Evolutionary conservation across 2,888 invertebrate species (phyloP), one percentile per base, ranked within the genome.

Genomic region (Drosophila quasianomalipes): DNA sequence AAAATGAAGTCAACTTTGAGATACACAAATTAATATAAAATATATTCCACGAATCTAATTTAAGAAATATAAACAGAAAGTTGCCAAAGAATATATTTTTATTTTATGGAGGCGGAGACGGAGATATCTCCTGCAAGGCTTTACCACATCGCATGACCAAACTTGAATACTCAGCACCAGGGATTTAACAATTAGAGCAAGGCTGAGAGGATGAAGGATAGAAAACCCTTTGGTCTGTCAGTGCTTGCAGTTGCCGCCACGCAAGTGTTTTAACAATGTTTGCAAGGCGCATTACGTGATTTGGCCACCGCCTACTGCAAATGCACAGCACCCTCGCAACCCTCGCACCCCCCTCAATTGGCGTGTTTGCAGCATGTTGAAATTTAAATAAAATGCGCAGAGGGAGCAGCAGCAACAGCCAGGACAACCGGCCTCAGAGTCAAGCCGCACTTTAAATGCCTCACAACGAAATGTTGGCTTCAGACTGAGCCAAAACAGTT

Each of bases 261-360:
- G 81, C 88, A 86, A 88, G 88, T 88, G 88, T 91, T 91, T 90
- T 84, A 84, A 81, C 88, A 79, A 82, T 88, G 88, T 88, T 88
- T 91, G 91, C 89, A 84, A 79, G 85, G 79, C 84, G 85, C 88
- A 88, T 88, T 91, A 88, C 88, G 88, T 91, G 89, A 89, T 88
- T 89, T 84, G 72, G 81, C 78, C 72, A 65, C 71, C 86, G 78
- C 86, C 80, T 75, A 71, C 76, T 69, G 31, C 69, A 52, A 44
- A 66, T 39, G 60, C 69, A 51, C 19, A 37, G 37, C 51, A 22
- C 37, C 35, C 33, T 39, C 14, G 33, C 22, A 7, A 4, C 12
- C 44, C 1, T 14, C 4, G 30, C 9, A 31, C 30, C 47, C 14
- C 3, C 58, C 30, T 26, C 55, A 63, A 63, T 60, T 78, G 78